Conservation (phyloP, 2,113 vertebrate species). For the Hippoglossus stenolepis region DNA sequence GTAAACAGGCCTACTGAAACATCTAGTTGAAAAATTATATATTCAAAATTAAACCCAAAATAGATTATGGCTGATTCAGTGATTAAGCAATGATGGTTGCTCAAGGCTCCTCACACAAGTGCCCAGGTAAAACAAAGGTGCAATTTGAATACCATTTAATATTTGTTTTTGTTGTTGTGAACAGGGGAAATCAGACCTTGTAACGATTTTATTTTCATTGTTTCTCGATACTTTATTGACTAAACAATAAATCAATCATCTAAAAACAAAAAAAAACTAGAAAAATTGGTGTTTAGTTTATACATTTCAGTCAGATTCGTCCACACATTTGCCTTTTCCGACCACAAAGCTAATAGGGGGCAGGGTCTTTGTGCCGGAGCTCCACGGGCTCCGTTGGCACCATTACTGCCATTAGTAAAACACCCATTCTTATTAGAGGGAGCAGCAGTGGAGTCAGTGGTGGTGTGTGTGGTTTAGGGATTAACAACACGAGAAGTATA, state of each 20-base stretch:
- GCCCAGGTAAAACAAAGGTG: too few species aligned
- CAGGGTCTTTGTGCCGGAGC: constrained; percentile 25
- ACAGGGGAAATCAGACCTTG: too few species aligned
- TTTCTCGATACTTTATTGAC: neutral
- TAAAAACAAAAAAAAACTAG: too few species aligned
- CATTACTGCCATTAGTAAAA: constrained; percentile 42
- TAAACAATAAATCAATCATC: too few species aligned
- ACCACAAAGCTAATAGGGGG: constrained; percentile 6
- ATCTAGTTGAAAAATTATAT: neutral
- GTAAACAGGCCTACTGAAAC: too few species aligned
- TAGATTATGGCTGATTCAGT: neutral
- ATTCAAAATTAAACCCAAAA: neutral
- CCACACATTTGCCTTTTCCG: constrained; percentile 11
- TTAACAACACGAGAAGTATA: constrained; percentile 52
- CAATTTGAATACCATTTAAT: too few species aligned
- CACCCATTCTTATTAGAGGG: constrained; percentile 42
- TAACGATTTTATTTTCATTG: too few species aligned
- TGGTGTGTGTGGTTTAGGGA: constrained; percentile 57
- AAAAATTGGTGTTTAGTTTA: too few species aligned
- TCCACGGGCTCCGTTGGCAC: neutral
- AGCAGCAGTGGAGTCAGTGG: constrained; percentile 51
- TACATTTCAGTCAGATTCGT: too few species aligned
- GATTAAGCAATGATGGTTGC: too few species aligned
- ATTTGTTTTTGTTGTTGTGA: too few species aligned
- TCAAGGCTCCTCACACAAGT: too few species aligned